Evolutionary conservation across 1,140 invertebrate species (phyloP).

Genomic region (Heliconius nattereri): DNA sequence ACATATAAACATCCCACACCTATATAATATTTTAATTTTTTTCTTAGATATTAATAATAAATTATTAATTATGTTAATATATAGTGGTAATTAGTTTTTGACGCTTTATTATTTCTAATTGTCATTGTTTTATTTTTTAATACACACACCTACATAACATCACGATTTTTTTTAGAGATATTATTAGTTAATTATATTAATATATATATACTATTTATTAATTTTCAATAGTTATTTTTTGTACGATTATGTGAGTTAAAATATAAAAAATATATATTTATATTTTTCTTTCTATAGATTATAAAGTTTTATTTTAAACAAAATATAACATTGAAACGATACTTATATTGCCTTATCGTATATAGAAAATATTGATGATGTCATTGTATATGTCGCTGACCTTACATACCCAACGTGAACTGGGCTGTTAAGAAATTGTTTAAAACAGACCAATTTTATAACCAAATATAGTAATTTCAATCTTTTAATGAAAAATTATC

Average conservation of each 20-base stretch:
- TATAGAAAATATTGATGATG: slow-evolving; percentile 53
- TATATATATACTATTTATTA: no score
- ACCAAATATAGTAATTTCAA: neutral
- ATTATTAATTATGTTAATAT: neutral
- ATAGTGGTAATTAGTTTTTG: no score
- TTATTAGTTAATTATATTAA: neutral
- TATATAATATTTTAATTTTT: slow-evolving; percentile 25
- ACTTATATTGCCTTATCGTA: slow-evolving; percentile 4
- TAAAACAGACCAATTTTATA: slow-evolving; percentile 12
- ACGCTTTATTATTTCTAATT: no score
- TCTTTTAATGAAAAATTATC: neutral
- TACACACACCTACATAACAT: slow-evolving; percentile 36
- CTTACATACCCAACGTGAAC: slow-evolving; percentile 39
- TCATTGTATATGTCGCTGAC: slow-evolving; percentile 53
- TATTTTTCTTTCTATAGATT: no score
- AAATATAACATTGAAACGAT: slow-evolving; percentile 14
- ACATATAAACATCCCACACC: slow-evolving; percentile 32
- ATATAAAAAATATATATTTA: no score
- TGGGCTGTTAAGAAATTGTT: slow-evolving; percentile 31
- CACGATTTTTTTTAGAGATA: neutral
- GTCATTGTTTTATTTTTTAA: no score
- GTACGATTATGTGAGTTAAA: no score
- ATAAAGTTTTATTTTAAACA: neutral
- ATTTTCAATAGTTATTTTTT: neutral
- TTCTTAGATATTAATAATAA: neutral